These are phyloP conservation scores for Melopsittacus undulatus DNA, from an alignment of 2,797 vertebrate species.

Conservation along the genomic window DNA sequence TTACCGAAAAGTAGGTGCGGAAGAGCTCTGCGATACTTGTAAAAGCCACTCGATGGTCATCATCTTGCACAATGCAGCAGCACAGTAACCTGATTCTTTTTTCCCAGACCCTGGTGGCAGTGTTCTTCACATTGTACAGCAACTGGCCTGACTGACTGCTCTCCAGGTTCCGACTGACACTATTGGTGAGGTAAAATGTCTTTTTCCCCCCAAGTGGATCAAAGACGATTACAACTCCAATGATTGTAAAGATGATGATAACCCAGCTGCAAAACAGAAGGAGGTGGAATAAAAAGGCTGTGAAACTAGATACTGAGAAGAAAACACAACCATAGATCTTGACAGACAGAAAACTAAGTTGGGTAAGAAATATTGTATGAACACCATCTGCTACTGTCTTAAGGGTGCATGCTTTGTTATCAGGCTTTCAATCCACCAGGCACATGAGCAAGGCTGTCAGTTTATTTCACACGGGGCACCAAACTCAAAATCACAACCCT, in stretches of 20 bases:
- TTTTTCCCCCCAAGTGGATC: slow-evolving; percentile 88
- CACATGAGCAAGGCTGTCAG: neutral
- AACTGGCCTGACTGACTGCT: slow-evolving; percentile 87
- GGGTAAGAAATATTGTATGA: neutral
- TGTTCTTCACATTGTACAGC: slow-evolving; percentile 84
- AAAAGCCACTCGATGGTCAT: slow-evolving; percentile 89
- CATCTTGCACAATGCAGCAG: slow-evolving; percentile 91
- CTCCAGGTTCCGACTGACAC: slow-evolving; percentile 78
- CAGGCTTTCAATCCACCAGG: neutral
- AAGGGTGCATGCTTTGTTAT: neutral
- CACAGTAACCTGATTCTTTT: slow-evolving; percentile 88
- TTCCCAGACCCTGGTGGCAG: slow-evolving; percentile 92
- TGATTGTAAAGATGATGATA: slow-evolving; percentile 85
- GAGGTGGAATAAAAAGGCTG: neutral
- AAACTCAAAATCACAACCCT: neutral
- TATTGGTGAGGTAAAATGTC: slow-evolving; percentile 43
- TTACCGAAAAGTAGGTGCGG: slow-evolving; percentile 90
- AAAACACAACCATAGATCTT: neutral
- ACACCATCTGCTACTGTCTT: neutral
- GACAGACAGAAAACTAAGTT: neutral
- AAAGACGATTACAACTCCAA: slow-evolving; percentile 90
- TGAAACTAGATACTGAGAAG: neutral
- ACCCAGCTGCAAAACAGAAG: slow-evolving; percentile 84
- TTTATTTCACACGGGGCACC: neutral
- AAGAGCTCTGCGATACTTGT: slow-evolving; percentile 90